phyloP scores from a whole-genome alignment of 1,140 invertebrate genomes.

The Papilio machaon region DNA sequence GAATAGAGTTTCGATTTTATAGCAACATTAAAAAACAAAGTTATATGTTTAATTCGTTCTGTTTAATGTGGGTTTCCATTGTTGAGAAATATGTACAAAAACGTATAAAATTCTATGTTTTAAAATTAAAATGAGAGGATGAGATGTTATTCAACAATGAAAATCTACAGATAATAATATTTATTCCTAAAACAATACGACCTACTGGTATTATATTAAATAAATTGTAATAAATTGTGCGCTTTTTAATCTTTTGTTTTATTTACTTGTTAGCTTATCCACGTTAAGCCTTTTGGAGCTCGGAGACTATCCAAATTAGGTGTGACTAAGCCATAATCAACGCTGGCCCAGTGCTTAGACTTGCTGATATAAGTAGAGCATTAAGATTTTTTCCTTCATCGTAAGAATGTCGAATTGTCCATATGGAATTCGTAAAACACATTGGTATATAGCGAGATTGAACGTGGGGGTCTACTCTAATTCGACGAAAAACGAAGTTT shows the following conservation, averaged over 20 bases:
- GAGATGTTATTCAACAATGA: neutral
- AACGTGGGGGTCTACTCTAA: no score
- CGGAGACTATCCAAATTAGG: no score
- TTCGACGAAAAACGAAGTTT: no score
- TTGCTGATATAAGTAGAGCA: no score
- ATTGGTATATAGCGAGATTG: no score
- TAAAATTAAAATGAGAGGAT: neutral
- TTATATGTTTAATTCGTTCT: conserved; percentile 21
- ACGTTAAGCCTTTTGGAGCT: no score
- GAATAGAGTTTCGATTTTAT: conserved; percentile 28
- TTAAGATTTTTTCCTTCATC: no score
- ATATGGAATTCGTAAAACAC: no score
- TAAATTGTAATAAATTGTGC: conserved; percentile 62
- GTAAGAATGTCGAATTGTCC: no score
- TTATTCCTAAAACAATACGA: conserved; percentile 9
- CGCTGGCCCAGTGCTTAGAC: no score
- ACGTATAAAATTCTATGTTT: neutral
- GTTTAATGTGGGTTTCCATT: neutral
- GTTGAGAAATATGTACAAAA: neutral
- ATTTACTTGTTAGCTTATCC: conserved; percentile 37
- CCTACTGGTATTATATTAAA: neutral
- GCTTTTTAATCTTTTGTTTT: conserved; percentile 64
- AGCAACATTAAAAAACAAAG: conserved; percentile 20
- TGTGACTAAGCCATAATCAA: no score
- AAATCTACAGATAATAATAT: neutral